phyloP scores from a whole-genome alignment of 2,113 vertebrate genomes.

The Anthoscopus minutus region DNA sequence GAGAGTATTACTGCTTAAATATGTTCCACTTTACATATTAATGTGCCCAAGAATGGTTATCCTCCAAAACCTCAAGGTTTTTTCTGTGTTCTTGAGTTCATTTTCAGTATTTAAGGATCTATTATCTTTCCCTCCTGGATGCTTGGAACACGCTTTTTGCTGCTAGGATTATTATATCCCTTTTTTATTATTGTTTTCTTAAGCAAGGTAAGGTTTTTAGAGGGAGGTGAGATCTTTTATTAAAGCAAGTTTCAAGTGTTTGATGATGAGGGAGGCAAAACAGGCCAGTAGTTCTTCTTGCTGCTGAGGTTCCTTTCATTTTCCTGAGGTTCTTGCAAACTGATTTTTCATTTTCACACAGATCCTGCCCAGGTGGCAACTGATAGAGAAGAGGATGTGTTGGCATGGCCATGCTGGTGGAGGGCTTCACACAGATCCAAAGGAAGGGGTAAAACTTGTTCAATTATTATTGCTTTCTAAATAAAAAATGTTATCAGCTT shows the following conservation, averaged over 20 bases:
- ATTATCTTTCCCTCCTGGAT: background rate
- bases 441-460: constrained; percentile 85
- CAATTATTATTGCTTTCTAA: background rate
- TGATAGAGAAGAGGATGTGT: constrained; percentile 82
- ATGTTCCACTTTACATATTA: background rate
- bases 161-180: background rate
- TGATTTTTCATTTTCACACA: constrained; percentile 57
- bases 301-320: background rate
- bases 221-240: background rate
- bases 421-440: constrained; percentile 87
- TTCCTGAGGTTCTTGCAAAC: constrained; percentile 10
- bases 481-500: background rate
- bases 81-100: background rate
- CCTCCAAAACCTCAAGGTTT: background rate
- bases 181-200: background rate
- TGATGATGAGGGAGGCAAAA: background rate
- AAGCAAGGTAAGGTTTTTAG: background rate
- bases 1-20: background rate
- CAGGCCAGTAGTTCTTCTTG: background rate
- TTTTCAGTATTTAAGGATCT: background rate
- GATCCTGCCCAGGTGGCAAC: constrained; percentile 74
- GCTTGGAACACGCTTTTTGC: background rate
- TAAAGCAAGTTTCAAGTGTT: background rate
- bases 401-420: constrained; percentile 95
- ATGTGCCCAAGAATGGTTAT: background rate